Base-by-base conservation (phyloP, 1,140 invertebrate genomes). In the Nixonia krombeini region DNA sequence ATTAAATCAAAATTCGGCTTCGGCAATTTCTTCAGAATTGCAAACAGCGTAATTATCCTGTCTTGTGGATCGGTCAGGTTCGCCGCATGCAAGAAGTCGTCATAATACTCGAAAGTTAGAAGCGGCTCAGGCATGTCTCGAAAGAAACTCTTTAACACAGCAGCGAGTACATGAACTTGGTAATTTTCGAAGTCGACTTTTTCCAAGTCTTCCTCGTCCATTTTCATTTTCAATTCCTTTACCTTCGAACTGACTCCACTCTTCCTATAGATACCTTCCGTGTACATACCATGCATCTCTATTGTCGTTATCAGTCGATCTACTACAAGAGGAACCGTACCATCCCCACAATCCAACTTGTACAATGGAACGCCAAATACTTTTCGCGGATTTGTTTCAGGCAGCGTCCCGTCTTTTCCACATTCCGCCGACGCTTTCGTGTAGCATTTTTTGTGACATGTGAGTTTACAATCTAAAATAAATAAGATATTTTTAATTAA, bases 361-460 rank as follows among this genome's bases (percentile, higher is more conserved):
- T 88, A 87, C 10, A 96, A 79, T 4, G 92, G 91, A 10, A 92
- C 90, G 3, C 93, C 93, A 75, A 96, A 96, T 7, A 96, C 90
- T 70, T 89, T 87, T 2, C 86, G 83, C 1, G 86, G 86, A 52
- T 88, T 88, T 1, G 82, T 82, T 53, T 89, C 88, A 26, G 71
- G 50, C 7, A 77, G 15, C 6, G 73, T 64, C 1, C 85, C 86
- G 42, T 90, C 89, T 65, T 90, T 90, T 8, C 88, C 86, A 63
- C 90, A 91, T 28, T 87, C 85, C 1, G 86, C 83, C 4, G 86
- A 79, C 16, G 88, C 87, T 75, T 93, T 94, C 42, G 86, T 87
- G 72, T 94, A 93, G 83, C 96, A 98, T 79, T 97, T 98, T 81
- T 96, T 96, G 83, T 99, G 96, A 74, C 95, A 96, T 0, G 94